A percentile compares a stretch with the other conserved stretches of the same genome.
Conservation (phyloP, 2,113 vertebrate genomes). For the Pteropus alecto region DNA sequence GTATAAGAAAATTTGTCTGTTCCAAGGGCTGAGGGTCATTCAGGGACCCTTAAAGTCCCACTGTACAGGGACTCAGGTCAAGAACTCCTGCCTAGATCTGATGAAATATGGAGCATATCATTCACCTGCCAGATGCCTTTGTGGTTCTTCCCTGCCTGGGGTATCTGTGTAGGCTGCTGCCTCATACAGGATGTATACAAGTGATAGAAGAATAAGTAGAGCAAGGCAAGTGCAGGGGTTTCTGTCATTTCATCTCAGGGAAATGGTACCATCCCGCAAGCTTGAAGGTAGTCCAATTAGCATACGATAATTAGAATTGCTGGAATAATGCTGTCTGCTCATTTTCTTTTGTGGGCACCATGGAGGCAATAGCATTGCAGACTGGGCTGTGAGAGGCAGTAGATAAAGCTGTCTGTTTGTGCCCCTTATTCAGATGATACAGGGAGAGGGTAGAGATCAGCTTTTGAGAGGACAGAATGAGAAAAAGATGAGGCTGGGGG, state of each 20-base stretch:
- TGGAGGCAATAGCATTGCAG: neutral
- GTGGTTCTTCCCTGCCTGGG: neutral
- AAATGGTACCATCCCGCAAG: constrained; percentile 21
- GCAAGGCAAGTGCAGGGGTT: constrained; percentile 75
- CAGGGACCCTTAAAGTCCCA: neutral
- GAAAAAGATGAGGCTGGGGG: neutral
- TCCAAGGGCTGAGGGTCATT: neutral
- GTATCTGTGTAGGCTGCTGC: constrained; percentile 30
- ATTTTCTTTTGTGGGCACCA: constrained; percentile 52
- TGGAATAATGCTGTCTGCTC: constrained; percentile 36
- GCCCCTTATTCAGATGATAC: neutral
- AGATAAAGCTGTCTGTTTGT: neutral
- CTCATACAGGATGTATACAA: constrained; percentile 52
- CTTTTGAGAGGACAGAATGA: neutral
- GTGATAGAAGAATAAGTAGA: constrained; percentile 48
- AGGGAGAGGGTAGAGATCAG: neutral
- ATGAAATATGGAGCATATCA: neutral
- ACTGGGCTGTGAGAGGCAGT: neutral
- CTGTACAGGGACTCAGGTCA: neutral
- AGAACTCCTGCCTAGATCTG: neutral
- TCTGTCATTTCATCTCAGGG: constrained; percentile 72
- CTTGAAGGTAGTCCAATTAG: constrained; percentile 76
- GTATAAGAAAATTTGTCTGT: neutral
- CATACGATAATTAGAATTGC: constrained; percentile 72
- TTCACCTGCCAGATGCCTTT: accelerated